phyloP scores from a whole-genome alignment of 1,140 invertebrate species.

The Euwallacea similis region DNA sequence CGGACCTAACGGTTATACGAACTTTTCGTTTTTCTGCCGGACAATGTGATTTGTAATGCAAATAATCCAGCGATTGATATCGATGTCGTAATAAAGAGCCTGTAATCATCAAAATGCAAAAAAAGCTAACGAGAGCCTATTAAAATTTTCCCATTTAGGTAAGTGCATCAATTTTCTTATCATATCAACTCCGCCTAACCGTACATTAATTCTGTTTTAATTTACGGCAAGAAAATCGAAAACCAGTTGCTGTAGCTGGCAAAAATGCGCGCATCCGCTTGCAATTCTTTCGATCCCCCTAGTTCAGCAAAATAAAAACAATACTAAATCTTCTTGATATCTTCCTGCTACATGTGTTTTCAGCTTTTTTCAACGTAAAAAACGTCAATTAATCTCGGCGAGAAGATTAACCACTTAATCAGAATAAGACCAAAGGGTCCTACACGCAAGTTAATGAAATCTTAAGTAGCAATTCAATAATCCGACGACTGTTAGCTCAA shows the following conservation, averaged over 20 bases:
- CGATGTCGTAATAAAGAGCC: too few relatives aligned
- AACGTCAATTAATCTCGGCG: too few relatives aligned
- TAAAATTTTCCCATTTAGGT: slow-evolving; percentile 17
- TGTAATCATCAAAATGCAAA: slow-evolving; percentile 2
- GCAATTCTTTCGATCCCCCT: slow-evolving; percentile 2
- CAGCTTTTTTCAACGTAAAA: background rate
- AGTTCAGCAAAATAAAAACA: background rate
- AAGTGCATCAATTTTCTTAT: slow-evolving; percentile 14
- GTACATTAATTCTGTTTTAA: slow-evolving; percentile 17
- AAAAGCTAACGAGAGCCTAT: slow-evolving; percentile 14
- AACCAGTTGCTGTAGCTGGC: slow-evolving; percentile 1
- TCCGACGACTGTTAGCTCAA: too few relatives aligned
- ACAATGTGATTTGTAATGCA: too few relatives aligned
- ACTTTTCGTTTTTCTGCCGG: too few relatives aligned
- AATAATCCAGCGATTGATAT: too few relatives aligned
- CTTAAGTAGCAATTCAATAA: too few relatives aligned
- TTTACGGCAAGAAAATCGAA: slow-evolving; percentile 11
- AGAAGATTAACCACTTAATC: too few relatives aligned
- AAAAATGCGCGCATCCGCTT: slow-evolving; percentile 1
- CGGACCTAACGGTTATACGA: too few relatives aligned
- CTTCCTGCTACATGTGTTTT: too few relatives aligned
- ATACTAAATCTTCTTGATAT: slow-evolving; percentile 7
- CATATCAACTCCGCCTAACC: slow-evolving; percentile 14
- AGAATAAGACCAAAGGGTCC: too few relatives aligned
- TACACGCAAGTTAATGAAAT: too few relatives aligned